Conservation (phyloP, 1,140 invertebrate species). For the Drosophila willistoni region DNA sequence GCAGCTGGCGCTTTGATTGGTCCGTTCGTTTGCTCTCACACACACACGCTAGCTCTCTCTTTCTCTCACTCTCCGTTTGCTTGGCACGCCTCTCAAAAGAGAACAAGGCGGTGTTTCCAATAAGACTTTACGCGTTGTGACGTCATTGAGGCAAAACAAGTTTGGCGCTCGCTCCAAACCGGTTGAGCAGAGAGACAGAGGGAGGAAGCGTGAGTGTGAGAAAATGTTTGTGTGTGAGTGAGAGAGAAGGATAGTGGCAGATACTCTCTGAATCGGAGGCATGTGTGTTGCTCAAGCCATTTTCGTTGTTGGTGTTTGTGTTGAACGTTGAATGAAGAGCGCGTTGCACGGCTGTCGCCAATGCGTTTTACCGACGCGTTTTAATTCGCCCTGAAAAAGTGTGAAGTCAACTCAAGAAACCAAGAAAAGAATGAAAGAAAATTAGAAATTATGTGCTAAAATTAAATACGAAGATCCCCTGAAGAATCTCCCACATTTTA, state of each 20-base stretch:
- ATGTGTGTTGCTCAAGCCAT: constrained; percentile 32
- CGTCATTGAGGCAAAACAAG: constrained; percentile 61
- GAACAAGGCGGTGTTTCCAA: constrained; percentile 53
- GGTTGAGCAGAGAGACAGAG: constrained; percentile 26
- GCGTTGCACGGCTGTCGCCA: constrained; percentile 39
- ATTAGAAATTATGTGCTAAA: constrained; percentile 20
- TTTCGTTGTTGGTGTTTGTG: constrained; percentile 71
- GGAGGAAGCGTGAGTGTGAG: constrained; percentile 15
- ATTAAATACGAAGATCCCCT: not conserved
- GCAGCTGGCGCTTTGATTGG: constrained; percentile 29
- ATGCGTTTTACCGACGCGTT: constrained; percentile 72
- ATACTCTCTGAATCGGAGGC: constrained; percentile 1
- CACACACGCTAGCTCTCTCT: not conserved
- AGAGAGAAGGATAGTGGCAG: constrained; percentile 15
- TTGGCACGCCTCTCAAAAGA: constrained; percentile 45
- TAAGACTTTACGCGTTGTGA: constrained; percentile 64
- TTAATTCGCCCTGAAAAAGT: constrained; percentile 40
- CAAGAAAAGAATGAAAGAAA: constrained; percentile 10
- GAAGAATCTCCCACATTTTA: not conserved
- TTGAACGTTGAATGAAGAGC: constrained; percentile 70
- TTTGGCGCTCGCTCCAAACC: constrained; percentile 53
- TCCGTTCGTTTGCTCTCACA: not conserved
- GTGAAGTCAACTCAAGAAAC: not conserved
- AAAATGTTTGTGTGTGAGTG: not conserved
- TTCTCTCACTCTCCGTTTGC: constrained; percentile 20